A percentile compares a stretch with the other conserved stretches of the same genome.
Conservation (phyloP, 2,797 vertebrate species). For the Anguilla anguilla region DNA sequence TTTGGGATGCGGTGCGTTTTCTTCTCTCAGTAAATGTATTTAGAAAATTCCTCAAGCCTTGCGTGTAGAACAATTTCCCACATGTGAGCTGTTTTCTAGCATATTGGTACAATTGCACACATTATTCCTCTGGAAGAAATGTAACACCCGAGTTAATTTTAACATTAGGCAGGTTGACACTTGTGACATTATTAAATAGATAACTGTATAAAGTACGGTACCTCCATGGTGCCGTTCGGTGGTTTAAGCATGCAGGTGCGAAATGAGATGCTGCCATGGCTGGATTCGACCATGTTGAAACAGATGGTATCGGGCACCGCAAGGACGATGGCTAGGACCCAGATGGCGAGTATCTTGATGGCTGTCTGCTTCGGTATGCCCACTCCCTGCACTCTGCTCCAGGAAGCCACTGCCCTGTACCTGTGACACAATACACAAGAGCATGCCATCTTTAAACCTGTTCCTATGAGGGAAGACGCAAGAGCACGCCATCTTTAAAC, state of each 20-base stretch:
- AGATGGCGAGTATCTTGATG: constrained; percentile 89
- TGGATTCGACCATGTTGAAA: constrained; percentile 80
- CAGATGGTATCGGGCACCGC: constrained; percentile 92
- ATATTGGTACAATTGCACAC: neutral
- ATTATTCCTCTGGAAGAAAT: neutral
- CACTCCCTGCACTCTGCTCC: constrained; percentile 96
- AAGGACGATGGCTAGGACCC: constrained; percentile 88
- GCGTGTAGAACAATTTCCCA: neutral
- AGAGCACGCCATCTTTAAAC: constrained; percentile 60
- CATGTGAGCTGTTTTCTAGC: neutral
- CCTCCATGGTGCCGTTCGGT: constrained; percentile 73
- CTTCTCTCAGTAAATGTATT: neutral
- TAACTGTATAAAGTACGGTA: constrained; percentile 51
- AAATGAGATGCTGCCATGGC: constrained; percentile 68
- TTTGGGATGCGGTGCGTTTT: neutral
- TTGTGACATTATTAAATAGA: neutral
- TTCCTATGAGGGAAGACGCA: constrained; percentile 24
- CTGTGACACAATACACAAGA: constrained; percentile 64
- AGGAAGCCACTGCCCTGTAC: constrained; percentile 95
- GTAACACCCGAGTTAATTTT: neutral
- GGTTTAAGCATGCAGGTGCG: constrained; percentile 86
- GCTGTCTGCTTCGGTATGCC: constrained; percentile 90
- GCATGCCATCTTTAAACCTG: constrained; percentile 64
- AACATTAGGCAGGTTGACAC: neutral
- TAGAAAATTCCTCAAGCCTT: neutral